Evolutionary conservation across 2,888 invertebrate species (phyloP).

Genomic region (Morpho helenor): DNA sequence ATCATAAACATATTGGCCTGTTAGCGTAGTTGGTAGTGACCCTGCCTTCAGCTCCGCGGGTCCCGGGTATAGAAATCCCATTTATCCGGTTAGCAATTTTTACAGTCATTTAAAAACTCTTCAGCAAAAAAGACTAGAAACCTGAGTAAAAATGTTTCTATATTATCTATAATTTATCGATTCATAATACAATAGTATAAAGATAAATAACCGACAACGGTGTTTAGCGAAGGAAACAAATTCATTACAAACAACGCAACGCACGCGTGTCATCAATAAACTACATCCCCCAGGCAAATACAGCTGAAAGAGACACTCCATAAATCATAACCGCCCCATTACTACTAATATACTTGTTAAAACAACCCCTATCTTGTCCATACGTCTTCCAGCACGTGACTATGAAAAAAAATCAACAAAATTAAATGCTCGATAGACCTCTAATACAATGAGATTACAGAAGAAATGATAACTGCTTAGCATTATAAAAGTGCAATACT

Average conservation of each 20-base stretch:
- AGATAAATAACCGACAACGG: slow-evolving; percentile 24
- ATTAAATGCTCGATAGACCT: slow-evolving; percentile 55
- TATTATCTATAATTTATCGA: slow-evolving; percentile 11
- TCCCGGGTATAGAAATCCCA: no score
- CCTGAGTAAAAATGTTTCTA: no score
- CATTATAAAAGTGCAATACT: slow-evolving; percentile 64
- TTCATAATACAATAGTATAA: slow-evolving; percentile 23
- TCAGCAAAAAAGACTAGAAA: no score
- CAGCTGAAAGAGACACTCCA: slow-evolving; percentile 71
- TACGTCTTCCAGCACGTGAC: slow-evolving; percentile 56
- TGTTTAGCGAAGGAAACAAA: slow-evolving; percentile 41
- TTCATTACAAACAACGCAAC: slow-evolving; percentile 42
- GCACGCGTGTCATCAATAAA: slow-evolving; percentile 72
- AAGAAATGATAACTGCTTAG: slow-evolving; percentile 68
- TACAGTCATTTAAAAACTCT: no score
- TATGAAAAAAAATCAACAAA: slow-evolving; percentile 51
- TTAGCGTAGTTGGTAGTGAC: no score
- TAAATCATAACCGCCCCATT: slow-evolving; percentile 74
- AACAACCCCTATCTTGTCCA: slow-evolving; percentile 76
- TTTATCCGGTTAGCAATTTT: no score
- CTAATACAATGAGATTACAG: slow-evolving; percentile 42
- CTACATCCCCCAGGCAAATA: slow-evolving; percentile 60
- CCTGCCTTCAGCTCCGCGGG: no score
- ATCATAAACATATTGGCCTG: no score
- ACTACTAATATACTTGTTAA: slow-evolving; percentile 75